phyloP scores from a whole-genome alignment of 2,888 invertebrate genomes.

The Terebella lapidaria region DNA sequence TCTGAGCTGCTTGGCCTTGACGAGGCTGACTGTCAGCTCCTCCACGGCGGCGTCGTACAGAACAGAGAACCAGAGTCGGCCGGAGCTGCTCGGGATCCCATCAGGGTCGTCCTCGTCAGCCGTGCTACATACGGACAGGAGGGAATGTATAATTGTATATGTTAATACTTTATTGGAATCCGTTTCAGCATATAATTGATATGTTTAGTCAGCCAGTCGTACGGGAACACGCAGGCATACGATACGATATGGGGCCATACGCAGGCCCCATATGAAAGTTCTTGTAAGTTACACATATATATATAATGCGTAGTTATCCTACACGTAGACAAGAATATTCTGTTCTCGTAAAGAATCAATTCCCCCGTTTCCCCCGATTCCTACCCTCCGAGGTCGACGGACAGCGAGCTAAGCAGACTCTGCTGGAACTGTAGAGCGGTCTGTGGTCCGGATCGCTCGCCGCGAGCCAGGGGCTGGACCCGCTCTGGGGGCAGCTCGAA shows the following conservation, averaged over 20 bases:
- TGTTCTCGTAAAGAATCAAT: too few species aligned
- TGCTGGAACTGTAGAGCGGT: constrained; percentile 5
- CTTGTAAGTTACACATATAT: too few species aligned
- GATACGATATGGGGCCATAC: too few species aligned
- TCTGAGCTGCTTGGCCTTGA: constrained; percentile 37
- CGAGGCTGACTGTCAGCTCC: constrained; percentile 35
- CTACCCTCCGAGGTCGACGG: not conserved
- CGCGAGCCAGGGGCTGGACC: constrained; percentile 27
- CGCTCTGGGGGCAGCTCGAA: constrained; percentile 32
- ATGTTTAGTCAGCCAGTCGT: too few species aligned
- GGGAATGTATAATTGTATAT: too few species aligned
- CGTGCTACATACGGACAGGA: not conserved
- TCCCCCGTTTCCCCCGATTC: too few species aligned
- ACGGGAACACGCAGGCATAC: too few species aligned
- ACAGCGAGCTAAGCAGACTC: not conserved
- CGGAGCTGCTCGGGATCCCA: not conserved
- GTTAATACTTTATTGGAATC: too few species aligned
- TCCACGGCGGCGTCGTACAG: constrained; percentile 34
- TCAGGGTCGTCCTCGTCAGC: not conserved
- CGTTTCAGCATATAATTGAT: too few species aligned
- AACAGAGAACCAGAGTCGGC: constrained; percentile 22
- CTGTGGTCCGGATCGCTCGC: not conserved
- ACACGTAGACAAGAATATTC: too few species aligned
- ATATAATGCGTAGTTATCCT: too few species aligned
- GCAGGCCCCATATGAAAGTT: too few species aligned